Conservation (phyloP, 2,888 invertebrate genomes). For the Acrobeloides nanus region DNA sequence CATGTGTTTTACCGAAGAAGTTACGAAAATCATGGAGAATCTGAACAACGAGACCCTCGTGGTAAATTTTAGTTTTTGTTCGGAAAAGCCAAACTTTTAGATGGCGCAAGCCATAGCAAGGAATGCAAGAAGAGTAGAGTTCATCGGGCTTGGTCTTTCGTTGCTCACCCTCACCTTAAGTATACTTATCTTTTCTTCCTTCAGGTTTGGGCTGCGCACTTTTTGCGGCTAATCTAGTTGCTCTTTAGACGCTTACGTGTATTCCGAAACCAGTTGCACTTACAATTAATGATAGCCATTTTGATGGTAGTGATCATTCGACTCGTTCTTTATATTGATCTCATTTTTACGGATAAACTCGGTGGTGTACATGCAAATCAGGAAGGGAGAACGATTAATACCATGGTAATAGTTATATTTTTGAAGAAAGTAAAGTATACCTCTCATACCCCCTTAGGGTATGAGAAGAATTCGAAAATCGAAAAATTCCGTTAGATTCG, state of each 20-base stretch:
- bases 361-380: constrained; percentile 45
- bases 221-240: constrained; percentile 67
- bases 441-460: no score
- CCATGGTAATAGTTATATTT: constrained; percentile 52
- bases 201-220: constrained; percentile 67
- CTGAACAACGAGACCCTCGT: constrained; percentile 47
- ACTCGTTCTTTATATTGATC: constrained; percentile 57
- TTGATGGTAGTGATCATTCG: constrained; percentile 57
- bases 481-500: not conserved
- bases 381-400: constrained; percentile 55
- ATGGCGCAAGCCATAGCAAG: constrained; percentile 77
- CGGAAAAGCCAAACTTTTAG: constrained; percentile 57
- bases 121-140: constrained; percentile 73
- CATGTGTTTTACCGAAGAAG: constrained; percentile 49
- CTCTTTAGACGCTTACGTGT: constrained; percentile 56
- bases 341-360: constrained; percentile 53
- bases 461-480: no score
- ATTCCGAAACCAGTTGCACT: constrained; percentile 58
- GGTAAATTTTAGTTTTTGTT: constrained; percentile 24
- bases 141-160: constrained; percentile 71
- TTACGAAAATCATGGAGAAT: constrained; percentile 43
- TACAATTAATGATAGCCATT: constrained; percentile 58
- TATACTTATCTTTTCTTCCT: constrained; percentile 72
- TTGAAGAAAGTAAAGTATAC: constrained; percentile 1
- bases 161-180: constrained; percentile 69